These are phyloP conservation scores for Eledone cirrhosa DNA, from an alignment of 2,888 invertebrate species.

Conservation along the genomic window DNA sequence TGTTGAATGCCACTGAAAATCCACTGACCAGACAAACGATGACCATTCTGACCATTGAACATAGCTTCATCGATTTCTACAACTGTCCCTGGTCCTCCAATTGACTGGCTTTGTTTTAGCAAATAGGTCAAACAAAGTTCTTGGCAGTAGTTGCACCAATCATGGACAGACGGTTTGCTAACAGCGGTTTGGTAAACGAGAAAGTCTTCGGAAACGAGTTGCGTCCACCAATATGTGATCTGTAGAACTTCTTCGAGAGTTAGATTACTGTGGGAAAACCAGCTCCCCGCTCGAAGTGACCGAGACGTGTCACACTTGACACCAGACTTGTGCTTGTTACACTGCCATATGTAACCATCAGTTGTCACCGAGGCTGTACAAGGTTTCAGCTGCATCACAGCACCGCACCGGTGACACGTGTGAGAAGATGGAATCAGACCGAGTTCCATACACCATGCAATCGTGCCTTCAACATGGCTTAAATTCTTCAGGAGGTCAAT, in stretches of 20 bases:
- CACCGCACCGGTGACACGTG: constrained; percentile 16
- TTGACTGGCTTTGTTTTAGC: constrained; percentile 7
- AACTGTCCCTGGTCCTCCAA: constrained; percentile 11
- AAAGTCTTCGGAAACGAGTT: background rate
- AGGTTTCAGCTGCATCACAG: constrained; percentile 3
- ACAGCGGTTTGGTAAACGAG: constrained; percentile 18
- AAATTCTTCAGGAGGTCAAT: constrained; percentile 3
- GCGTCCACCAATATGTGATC: constrained; percentile 28
- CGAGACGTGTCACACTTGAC: background rate
- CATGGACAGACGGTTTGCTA: constrained; percentile 4
- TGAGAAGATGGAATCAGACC: constrained; percentile 20
- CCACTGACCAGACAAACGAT: constrained; percentile 28
- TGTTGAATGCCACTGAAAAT: constrained; percentile 28
- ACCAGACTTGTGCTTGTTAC: background rate
- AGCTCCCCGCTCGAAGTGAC: constrained; percentile 26
- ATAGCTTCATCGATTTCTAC: constrained; percentile 25
- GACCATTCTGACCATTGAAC: constrained; percentile 22
- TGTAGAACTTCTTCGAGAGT: constrained; percentile 22
- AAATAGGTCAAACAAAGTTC: constrained; percentile 24
- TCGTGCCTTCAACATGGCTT: constrained; percentile 12
- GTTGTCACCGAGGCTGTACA: constrained; percentile 10
- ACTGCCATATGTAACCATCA: constrained; percentile 27
- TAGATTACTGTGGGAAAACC: constrained; percentile 27
- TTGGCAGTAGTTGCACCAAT: constrained; percentile 29
- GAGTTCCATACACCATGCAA: constrained; percentile 14